Percentiles rank a stretch among this genome's conserved stretches.
These are phyloP conservation scores for Gordius sp. DNA, from an alignment of 2,888 invertebrate genomes.

Conservation along the genomic window DNA sequence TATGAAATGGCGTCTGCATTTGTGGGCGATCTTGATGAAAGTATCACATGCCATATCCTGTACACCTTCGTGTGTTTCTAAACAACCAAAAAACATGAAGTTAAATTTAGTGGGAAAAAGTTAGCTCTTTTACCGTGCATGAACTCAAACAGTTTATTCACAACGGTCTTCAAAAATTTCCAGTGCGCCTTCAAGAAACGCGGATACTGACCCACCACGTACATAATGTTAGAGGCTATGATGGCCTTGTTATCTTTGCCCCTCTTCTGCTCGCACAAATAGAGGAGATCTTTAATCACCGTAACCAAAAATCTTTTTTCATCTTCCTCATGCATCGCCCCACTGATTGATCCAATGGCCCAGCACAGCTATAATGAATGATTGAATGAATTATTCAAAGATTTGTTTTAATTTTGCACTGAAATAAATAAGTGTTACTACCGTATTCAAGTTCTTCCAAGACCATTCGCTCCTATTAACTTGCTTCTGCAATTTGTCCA, in stretches of 20 bases:
- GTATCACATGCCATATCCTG: conserved; percentile 99
- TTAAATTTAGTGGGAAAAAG: not conserved
- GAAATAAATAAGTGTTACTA: conserved; percentile 23
- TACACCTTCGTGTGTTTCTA: conserved; percentile 90
- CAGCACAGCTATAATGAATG: conserved; percentile 46
- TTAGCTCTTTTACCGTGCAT: conserved; percentile 49
- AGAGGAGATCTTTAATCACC: conserved; percentile 78
- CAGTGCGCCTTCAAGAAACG: conserved; percentile 91
- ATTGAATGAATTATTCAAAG: conserved; percentile 16
- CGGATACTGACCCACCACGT: conserved; percentile 97
- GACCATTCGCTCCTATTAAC: conserved; percentile 96
- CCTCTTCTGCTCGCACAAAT: conserved; percentile 87
- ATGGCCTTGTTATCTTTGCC: conserved; percentile 99
- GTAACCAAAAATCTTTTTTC: conserved; percentile 93
- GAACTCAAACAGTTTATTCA: conserved; percentile 97
- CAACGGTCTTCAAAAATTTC: conserved; percentile 98
- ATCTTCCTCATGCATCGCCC: conserved; percentile 95
- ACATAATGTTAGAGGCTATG: conserved; percentile 96
- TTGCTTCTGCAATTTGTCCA: conserved; percentile 84
- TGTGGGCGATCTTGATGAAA: conserved; percentile 94
- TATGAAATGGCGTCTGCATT: conserved; percentile 89
- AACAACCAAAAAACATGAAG: conserved; percentile 19
- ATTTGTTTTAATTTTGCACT: not conserved
- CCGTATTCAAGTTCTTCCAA: conserved; percentile 95
- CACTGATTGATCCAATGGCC: conserved; percentile 96